Base-by-base conservation (phyloP, 2,113 vertebrate species). In the Emydura subglobosa region DNA sequence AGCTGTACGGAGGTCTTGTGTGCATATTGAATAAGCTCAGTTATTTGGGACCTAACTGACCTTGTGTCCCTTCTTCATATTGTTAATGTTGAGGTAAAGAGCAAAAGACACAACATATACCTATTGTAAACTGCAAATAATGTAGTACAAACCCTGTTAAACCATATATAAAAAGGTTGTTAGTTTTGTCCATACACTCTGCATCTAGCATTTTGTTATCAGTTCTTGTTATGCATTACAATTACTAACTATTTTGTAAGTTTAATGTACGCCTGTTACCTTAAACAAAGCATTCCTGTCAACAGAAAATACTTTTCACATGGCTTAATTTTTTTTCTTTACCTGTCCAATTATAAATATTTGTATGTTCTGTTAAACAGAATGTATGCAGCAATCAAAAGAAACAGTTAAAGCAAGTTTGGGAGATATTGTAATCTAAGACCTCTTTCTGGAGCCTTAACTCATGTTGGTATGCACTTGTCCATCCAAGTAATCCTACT, bases 71-170 rank as follows among this genome's bases (percentile, higher is more conserved):
- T 95, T 57, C 22, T 83, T 50, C 42, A 42, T 51, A 49, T 22
- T 47, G 59, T 68, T 68, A 65, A 83, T 93, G 85, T 68, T 80
- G 51, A 42, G 85, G 54, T 59, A 76, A 53, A 31, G 6, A 93
- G 88, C 29, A 87, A 90, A 90, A 93, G 14, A 16, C 16, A 47
- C 10, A n/a, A 19, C 51, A 54, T 5, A 86, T 10, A 47, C 9
- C 85, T 9, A 50, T 76, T 59, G 74, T 59, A 91, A 94, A 86
- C 10, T 59, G 9, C 53, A 95, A 90, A 65, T 88, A 82, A 87
- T 29, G 55, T n/a, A 85, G 17, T 24, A 54, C 76, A 93, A 31
- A 34, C 31, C 68, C 92, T 83, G 50, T 34, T 91, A 95, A 97
- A 85, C 7, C 42, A 14, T 34, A 10, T 27, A 7, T 34, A 80